These are phyloP conservation scores for Meteorus cinctellus DNA, from an alignment of 2,888 invertebrate genomes.

Conservation along the genomic window DNA sequence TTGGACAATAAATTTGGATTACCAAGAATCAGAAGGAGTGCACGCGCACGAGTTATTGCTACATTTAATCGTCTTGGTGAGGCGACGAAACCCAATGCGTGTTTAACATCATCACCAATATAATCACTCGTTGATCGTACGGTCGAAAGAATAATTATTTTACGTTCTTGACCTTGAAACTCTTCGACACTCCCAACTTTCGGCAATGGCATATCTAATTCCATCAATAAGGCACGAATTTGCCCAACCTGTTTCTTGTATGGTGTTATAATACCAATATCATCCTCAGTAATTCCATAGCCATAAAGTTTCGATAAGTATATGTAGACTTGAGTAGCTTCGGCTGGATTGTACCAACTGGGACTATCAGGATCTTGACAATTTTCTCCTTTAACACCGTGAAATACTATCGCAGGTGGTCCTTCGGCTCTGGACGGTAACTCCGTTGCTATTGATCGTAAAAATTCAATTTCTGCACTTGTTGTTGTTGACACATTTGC, in stretches of 20 bases:
- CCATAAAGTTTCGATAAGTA: conserved; percentile 81
- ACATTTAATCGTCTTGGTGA: conserved; percentile 91
- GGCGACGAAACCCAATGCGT: conserved; percentile 83
- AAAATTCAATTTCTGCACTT: conserved; percentile 73
- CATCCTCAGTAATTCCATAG: conserved; percentile 78
- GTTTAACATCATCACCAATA: conserved; percentile 73
- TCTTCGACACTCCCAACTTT: conserved; percentile 90
- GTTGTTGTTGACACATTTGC: conserved; percentile 74
- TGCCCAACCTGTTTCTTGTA: conserved; percentile 91
- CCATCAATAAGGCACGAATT: conserved; percentile 76
- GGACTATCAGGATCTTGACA: conserved; percentile 85
- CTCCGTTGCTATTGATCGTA: conserved; percentile 67
- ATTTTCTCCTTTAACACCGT: conserved; percentile 82
- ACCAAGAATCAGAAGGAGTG: conserved; percentile 87
- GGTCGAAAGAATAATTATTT: conserved; percentile 84
- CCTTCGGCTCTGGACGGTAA: conserved; percentile 67
- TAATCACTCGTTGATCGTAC: conserved; percentile 76
- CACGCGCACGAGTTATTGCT: conserved; percentile 88
- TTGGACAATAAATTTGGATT: conserved; percentile 83
- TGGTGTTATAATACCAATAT: conserved; percentile 94
- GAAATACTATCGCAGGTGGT: conserved; percentile 78
- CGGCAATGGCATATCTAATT: conserved; percentile 76
- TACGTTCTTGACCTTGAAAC: conserved; percentile 88
- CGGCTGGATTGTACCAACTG: conserved; percentile 92
- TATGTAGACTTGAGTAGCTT: conserved; percentile 80